phyloP scores from a whole-genome alignment of 2,113 vertebrate species.

The Equus przewalskii region DNA sequence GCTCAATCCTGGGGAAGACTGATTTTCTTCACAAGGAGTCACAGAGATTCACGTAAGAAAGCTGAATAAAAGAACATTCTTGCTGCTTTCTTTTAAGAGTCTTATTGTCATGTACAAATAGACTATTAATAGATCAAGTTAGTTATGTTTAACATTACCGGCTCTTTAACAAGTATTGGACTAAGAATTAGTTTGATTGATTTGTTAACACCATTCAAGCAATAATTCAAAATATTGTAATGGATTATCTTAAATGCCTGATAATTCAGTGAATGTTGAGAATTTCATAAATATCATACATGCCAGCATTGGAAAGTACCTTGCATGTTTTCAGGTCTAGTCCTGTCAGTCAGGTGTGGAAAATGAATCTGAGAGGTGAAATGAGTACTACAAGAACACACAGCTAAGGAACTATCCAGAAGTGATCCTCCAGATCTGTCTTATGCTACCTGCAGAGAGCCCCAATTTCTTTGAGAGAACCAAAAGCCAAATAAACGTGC shows the following conservation, averaged over 20 bases:
- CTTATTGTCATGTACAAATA: neutral
- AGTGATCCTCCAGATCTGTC: neutral
- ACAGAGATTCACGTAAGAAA: neutral
- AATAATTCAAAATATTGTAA: neutral
- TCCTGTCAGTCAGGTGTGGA: neutral
- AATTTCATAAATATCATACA: neutral
- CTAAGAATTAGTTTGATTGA: neutral
- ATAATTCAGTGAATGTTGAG: neutral
- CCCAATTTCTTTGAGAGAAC: neutral
- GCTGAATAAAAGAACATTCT: neutral
- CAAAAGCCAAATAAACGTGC: neutral
- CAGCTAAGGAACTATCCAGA: neutral
- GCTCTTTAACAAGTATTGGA: neutral
- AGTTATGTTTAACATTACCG: neutral
- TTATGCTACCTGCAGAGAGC: neutral
- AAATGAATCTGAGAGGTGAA: neutral
- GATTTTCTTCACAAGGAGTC: neutral
- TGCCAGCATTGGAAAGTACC: neutral
- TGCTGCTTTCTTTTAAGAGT: neutral
- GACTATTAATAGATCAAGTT: neutral
- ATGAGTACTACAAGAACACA: accelerated
- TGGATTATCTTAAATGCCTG: neutral
- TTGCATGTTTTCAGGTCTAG: neutral
- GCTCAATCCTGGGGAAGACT: neutral
- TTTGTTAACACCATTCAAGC: neutral